Evolutionary conservation across 2,797 vertebrate species (phyloP), one percentile per base, ranked within the genome.

Genomic region (Acestrorhynchus altus): DNA sequence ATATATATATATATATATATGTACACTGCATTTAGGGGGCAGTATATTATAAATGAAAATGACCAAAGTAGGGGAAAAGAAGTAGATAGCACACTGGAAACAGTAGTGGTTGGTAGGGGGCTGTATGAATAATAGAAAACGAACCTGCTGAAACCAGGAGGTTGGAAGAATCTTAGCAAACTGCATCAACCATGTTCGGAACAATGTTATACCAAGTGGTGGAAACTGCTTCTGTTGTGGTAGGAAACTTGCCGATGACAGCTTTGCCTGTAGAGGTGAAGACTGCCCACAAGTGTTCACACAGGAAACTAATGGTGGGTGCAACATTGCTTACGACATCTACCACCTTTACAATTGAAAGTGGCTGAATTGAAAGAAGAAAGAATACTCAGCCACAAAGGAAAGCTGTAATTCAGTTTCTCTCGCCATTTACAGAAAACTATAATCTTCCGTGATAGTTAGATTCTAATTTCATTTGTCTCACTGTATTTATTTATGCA

Each of bases 221-320:
- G 73, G 15, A 69, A 69, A 77, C 68, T 40, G 24, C 42, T 54
- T 69, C 76, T 84, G 46, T 72, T 82, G 81, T 82, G 78, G 83
- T 80, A 68, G 81, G 80, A 80, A 84, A 81, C 54, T 51, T 51
- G 11, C 46, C 10, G 3, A 13, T n/a, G 15, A 15, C 46, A 16
- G 60, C 22, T 12, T 3, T 28, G 70, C 20, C 16, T 76, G 61
- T 8, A 54, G 75, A 39, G 61, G 78, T 22, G 64, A 75, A 61
- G 63, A 15, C 54, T 0, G 56, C 73, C 31, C n/a, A n/a, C n/a
- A n/a, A n/a, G n/a, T n/a, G 31, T 35, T 74, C 56, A 39, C 70
- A 57, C 75, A 82, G 80, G 80, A 84, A 82, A 77, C n/a, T 28
- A 22, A 51, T 2, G 77, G 57, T 72, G 72, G 51, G 39, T 65